A percentile compares a stretch with the other conserved stretches of the same genome.
phyloP scores from a whole-genome alignment of 2,797 vertebrate species.

The Vireo griseus region DNA sequence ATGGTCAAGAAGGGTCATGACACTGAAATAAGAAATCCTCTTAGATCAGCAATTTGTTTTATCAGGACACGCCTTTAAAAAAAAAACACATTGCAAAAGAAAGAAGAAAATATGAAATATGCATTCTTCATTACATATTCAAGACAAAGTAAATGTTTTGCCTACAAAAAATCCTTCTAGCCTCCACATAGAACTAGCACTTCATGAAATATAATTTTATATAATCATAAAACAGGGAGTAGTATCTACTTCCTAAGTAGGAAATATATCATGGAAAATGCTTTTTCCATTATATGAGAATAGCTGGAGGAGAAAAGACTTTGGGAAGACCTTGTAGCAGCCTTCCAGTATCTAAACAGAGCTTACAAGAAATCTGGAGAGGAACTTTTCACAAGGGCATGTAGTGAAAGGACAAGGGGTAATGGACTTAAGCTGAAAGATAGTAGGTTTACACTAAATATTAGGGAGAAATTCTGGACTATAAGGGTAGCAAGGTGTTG shows the following conservation, averaged over 20 bases:
- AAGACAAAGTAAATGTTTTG: not conserved
- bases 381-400: not conserved
- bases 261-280: not conserved
- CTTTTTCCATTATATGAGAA: not conserved
- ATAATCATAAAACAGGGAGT: not conserved
- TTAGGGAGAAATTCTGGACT: not conserved
- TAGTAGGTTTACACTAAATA: not conserved
- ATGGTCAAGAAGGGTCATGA: constrained; percentile 2
- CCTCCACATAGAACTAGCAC: not conserved
- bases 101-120: constrained; percentile 40
- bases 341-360: not conserved
- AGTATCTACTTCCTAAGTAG: not conserved
- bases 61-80: constrained; percentile 8
- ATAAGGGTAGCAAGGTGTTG: not conserved
- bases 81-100: not conserved
- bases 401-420: not conserved
- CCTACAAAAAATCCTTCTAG: not conserved
- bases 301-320: not conserved
- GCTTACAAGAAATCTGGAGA: not conserved
- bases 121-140: not conserved
- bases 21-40: constrained; percentile 15
- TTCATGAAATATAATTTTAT: not conserved
- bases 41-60: constrained; percentile 37
- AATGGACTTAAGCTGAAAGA: not conserved
- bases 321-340: not conserved